Percentiles rank a stretch among this genome's conserved stretches.
Conservation (phyloP, 2,888 invertebrate genomes). For the Phaonia tiefii region DNA sequence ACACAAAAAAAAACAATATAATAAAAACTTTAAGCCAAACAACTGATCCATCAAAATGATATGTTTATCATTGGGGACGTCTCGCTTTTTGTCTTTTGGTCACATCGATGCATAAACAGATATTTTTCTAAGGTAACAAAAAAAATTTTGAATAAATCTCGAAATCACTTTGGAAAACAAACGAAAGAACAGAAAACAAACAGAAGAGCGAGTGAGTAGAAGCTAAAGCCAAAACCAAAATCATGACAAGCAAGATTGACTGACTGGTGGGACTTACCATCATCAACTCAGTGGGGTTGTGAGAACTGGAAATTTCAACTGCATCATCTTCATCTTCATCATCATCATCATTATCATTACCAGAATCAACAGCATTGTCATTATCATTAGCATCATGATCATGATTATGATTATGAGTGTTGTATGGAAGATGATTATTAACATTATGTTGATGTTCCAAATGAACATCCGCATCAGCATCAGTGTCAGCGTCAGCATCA, state of each 20-base stretch:
- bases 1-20: neutral
- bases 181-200: neutral
- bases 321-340: slow-evolving; percentile 25
- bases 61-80: too few relatives aligned
- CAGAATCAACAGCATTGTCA: slow-evolving; percentile 26
- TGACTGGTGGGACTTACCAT: slow-evolving; percentile 10
- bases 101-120: neutral
- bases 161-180: neutral
- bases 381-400: slow-evolving; percentile 18
- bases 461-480: neutral
- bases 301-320: slow-evolving; percentile 62
- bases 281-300: neutral
- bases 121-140: neutral
- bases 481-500: too few relatives aligned
- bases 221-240: slow-evolving; percentile 1
- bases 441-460: too few relatives aligned
- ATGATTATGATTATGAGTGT: neutral
- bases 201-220: too few relatives aligned
- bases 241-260: slow-evolving; percentile 13
- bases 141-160: slow-evolving; percentile 2
- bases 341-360: neutral
- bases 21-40: too few relatives aligned
- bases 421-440: too few relatives aligned
- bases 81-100: neutral
- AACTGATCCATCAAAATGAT: slow-evolving; percentile 36